These are phyloP conservation scores for Mythimna ferrago DNA, from an alignment of 2,888 invertebrate genomes.

Conservation along the genomic window DNA sequence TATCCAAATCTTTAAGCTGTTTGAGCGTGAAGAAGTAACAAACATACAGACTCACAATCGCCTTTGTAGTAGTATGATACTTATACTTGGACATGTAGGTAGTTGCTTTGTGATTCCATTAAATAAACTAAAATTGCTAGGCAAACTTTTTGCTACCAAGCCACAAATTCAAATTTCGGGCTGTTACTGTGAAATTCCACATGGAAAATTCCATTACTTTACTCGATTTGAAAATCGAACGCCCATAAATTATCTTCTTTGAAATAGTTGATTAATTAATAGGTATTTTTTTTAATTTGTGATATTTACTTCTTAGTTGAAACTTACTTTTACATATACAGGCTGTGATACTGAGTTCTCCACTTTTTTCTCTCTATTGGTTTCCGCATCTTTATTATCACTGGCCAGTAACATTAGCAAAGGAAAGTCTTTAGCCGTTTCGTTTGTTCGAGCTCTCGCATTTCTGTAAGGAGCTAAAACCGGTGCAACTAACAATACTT, in stretches of 20 bases:
- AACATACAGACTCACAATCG: too few species aligned
- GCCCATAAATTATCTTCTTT: too few species aligned
- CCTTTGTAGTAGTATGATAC: too few species aligned
- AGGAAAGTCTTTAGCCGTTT: slow-evolving; percentile 85
- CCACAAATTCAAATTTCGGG: not conserved
- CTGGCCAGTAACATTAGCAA: slow-evolving; percentile 76
- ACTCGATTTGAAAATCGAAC: too few species aligned
- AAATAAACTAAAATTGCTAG: too few species aligned
- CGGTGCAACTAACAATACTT: slow-evolving; percentile 75
- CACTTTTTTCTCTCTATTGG: slow-evolving; percentile 15
- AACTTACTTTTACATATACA: slow-evolving; percentile 83
- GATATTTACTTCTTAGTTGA: not conserved
- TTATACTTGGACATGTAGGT: too few species aligned
- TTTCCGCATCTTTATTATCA: slow-evolving; percentile 56
- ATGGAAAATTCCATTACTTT: not conserved
- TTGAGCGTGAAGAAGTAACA: too few species aligned
- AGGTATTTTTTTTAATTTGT: too few species aligned
- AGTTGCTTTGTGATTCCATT: too few species aligned
- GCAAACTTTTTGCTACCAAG: too few species aligned
- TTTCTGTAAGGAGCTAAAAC: slow-evolving; percentile 76
- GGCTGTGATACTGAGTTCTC: slow-evolving; percentile 65
- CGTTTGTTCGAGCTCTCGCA: slow-evolving; percentile 69
- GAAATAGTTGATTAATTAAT: too few species aligned
- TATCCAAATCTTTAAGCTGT: too few species aligned
- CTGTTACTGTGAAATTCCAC: not conserved